phyloP scores from a whole-genome alignment of 53 echinoderm and acorn worm species.

The Zoroaster sp. region DNA sequence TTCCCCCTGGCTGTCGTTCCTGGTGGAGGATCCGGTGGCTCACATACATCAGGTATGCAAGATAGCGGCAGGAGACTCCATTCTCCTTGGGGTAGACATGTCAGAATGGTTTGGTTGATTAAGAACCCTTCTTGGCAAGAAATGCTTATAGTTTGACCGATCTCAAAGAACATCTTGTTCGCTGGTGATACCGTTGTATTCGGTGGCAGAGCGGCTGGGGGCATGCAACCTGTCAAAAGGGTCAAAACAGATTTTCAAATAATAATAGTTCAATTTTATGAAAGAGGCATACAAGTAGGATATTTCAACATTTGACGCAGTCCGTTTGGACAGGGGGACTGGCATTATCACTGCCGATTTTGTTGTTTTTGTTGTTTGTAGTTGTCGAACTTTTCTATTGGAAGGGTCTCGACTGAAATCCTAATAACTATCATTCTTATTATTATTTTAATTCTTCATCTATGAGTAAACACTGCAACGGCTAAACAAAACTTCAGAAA shows the following conservation, averaged over 20 bases:
- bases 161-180: background rate
- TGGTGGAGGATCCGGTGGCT: background rate
- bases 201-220: background rate
- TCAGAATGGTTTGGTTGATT: background rate
- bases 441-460: no score
- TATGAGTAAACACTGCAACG: no score
- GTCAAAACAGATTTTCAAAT: background rate
- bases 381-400: no score
- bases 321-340: no score
- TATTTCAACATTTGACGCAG: no score
- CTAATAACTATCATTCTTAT: no score
- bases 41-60: conserved; percentile 13
- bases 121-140: background rate
- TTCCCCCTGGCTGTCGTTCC: background rate
- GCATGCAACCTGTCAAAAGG: conserved; percentile 21
- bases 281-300: no score
- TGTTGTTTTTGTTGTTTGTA: no score
- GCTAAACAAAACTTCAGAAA: no score
- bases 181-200: background rate
- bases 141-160: background rate
- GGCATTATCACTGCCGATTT: no score
- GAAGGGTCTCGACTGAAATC: no score
- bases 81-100: background rate
- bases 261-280: no score
- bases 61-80: conserved; percentile 26